Percentiles rank a stretch among this genome's conserved stretches.
These are phyloP conservation scores for Pseudomyrmex dendroicus DNA, from an alignment of 1,140 invertebrate species.

Conservation along the genomic window DNA sequence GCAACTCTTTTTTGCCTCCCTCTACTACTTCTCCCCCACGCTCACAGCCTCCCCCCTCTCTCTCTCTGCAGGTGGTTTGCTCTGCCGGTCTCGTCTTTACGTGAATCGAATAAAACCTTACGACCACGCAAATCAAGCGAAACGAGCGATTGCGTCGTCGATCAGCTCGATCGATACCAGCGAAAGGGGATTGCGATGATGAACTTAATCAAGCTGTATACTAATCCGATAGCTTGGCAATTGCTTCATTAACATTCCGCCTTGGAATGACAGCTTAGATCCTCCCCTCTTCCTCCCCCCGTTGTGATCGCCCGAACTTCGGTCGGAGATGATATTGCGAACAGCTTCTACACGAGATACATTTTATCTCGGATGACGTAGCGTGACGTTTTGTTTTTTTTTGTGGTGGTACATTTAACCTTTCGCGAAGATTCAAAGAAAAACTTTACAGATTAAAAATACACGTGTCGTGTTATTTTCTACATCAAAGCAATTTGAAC, in stretches of 20 bases:
- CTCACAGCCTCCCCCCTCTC: background rate
- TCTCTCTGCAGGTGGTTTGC: background rate
- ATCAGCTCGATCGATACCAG: conserved; percentile 41
- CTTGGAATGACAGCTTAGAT: conserved; percentile 5
- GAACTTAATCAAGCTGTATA: conserved; percentile 21
- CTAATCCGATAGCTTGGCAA: conserved; percentile 21
- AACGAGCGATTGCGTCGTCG: conserved; percentile 56
- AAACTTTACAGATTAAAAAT: background rate
- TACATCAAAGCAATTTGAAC: background rate
- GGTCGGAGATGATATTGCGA: conserved; percentile 3
- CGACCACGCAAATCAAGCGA: conserved; percentile 77
- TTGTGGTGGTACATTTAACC: background rate
- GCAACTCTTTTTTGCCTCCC: conserved; percentile 32
- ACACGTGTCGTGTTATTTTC: background rate
- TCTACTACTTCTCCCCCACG: background rate
- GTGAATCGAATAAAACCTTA: conserved; percentile 65
- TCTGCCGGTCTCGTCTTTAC: conserved; percentile 35
- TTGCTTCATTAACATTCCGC: conserved; percentile 16
- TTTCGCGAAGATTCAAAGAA: background rate
- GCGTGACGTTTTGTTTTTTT: background rate
- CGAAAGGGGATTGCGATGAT: background rate
- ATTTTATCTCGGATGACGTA: background rate
- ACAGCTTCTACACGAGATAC: background rate
- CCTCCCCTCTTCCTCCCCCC: too few species aligned
- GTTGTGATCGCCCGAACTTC: background rate